These are phyloP conservation scores for Prolemur simus DNA, from an alignment of 2,113 vertebrate genomes.

Conservation along the genomic window DNA sequence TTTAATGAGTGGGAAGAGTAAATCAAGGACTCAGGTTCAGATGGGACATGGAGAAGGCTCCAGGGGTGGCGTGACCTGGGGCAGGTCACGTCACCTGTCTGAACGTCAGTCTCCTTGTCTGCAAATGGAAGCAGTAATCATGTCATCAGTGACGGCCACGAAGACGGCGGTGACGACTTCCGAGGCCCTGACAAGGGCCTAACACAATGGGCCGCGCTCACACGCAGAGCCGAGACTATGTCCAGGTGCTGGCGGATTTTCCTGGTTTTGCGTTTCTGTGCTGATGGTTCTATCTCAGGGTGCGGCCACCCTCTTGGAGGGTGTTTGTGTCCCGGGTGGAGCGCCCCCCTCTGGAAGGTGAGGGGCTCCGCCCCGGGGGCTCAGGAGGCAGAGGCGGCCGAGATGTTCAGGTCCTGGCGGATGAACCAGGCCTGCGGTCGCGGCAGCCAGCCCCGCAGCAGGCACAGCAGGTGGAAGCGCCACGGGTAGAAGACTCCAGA, in stretches of 20 bases:
- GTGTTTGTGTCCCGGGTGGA: background rate
- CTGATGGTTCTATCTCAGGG: background rate
- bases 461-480: constrained; percentile 74
- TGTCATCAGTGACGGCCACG: background rate
- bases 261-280: background rate
- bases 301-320: rapidly evolving
- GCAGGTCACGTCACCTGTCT: background rate
- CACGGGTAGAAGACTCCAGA: constrained; percentile 87
- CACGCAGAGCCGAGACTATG: background rate
- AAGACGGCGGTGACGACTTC: background rate
- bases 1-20: background rate
- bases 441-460: constrained; percentile 85
- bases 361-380: background rate
- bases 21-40: background rate
- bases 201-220: background rate
- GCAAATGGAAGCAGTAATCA: background rate
- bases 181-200: background rate
- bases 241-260: background rate
- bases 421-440: constrained; percentile 73
- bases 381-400: constrained; percentile 58
- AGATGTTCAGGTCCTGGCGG: constrained; percentile 79
- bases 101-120: background rate
- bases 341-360: too few relatives aligned
- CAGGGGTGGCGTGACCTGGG: background rate
- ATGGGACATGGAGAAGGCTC: background rate